phyloP scores from a whole-genome alignment of 2,888 invertebrate species.

The Molorchus minor region DNA sequence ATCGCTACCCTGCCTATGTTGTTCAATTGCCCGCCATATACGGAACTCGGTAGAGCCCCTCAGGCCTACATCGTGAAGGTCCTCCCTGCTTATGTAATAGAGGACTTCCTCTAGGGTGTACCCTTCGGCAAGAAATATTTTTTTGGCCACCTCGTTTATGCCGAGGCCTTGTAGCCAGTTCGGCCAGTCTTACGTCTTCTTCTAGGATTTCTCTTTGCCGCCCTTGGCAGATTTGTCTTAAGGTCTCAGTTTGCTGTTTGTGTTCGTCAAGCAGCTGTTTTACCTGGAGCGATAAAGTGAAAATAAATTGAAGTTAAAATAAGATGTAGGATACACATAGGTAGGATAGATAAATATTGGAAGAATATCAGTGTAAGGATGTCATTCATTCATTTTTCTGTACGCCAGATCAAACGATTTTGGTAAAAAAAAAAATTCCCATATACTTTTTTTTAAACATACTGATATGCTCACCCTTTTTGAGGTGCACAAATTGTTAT shows the following conservation, averaged over 20 bases:
- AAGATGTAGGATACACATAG: too few relatives aligned
- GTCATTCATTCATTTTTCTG: too few relatives aligned
- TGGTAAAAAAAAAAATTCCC: too few relatives aligned
- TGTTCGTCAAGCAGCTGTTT: conserved; percentile 52
- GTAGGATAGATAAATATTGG: too few relatives aligned
- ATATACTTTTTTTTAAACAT: too few relatives aligned
- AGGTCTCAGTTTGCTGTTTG: conserved; percentile 47
- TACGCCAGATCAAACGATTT: too few relatives aligned
- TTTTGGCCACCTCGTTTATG: conserved; percentile 73
- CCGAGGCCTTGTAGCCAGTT: conserved; percentile 78
- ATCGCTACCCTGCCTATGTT: conserved; percentile 63
- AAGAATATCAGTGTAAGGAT: too few relatives aligned
- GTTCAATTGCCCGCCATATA: conserved; percentile 83
- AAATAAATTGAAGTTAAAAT: too few relatives aligned
- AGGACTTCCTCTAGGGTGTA: conserved; percentile 84
- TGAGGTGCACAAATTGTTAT: too few relatives aligned
- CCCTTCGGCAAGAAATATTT: conserved; percentile 76
- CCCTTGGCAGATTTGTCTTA: conserved; percentile 40
- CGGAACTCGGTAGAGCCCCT: conserved; percentile 85
- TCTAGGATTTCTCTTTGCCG: conserved; percentile 54
- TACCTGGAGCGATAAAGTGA: too few relatives aligned
- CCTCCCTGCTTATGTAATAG: conserved; percentile 81
- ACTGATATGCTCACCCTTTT: too few relatives aligned
- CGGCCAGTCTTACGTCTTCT: conserved; percentile 69
- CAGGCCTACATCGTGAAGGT: conserved; percentile 80